Conservation (phyloP, 1,140 invertebrate genomes). For the Centruroides vittatus region DNA sequence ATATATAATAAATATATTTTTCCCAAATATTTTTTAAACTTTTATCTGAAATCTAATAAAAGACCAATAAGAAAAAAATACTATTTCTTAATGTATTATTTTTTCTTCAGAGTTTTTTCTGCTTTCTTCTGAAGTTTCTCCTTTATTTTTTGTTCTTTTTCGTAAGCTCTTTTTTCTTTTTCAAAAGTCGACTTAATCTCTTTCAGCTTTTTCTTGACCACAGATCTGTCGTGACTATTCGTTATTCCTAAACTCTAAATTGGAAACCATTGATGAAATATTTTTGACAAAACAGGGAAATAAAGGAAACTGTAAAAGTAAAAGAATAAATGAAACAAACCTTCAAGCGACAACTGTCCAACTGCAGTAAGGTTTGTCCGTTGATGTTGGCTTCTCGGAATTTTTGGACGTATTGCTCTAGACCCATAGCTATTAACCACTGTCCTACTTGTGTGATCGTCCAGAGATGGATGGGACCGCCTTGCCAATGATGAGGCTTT, state of each 20-base stretch:
- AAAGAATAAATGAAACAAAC: constrained; percentile 15
- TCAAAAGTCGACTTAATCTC: constrained; percentile 55
- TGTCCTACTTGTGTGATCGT: constrained; percentile 76
- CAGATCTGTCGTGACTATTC: constrained; percentile 55
- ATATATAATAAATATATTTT: too few species aligned
- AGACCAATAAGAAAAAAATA: too few species aligned
- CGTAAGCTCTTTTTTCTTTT: constrained; percentile 53
- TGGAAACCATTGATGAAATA: too few species aligned
- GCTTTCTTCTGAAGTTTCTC: constrained; percentile 61
- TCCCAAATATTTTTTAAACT: too few species aligned
- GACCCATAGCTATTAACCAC: constrained; percentile 62
- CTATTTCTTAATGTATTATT: too few species aligned
- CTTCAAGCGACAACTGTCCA: constrained; percentile 80
- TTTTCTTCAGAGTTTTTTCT: constrained; percentile 56
- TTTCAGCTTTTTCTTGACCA: constrained; percentile 75
- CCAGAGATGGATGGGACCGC: constrained; percentile 61
- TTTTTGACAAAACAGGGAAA: too few species aligned
- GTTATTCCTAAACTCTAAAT: constrained; percentile 45
- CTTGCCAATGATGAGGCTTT: constrained; percentile 37
- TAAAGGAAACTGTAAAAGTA: too few species aligned
- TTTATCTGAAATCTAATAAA: too few species aligned
- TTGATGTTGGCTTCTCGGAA: constrained; percentile 72
- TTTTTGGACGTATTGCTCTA: constrained; percentile 66
- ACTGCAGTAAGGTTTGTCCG: constrained; percentile 57
- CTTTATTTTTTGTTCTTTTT: constrained; percentile 59